Conservation (phyloP, 2,797 vertebrate genomes). For the Mus minutoides region DNA sequence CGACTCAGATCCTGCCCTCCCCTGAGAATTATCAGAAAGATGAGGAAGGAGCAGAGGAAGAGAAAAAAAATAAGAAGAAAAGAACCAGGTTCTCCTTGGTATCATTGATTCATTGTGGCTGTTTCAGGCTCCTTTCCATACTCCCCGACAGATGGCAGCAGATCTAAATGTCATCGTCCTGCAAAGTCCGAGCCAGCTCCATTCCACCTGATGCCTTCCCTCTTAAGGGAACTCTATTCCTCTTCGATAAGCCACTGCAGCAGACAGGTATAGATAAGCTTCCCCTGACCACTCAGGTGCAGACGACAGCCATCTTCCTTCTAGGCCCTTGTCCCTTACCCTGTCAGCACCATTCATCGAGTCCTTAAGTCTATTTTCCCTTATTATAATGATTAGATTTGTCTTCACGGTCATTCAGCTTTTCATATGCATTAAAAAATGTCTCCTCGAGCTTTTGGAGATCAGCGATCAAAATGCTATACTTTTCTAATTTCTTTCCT, state of each 20-base stretch:
- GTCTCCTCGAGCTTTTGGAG: constrained; percentile 9
- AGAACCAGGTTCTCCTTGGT: background rate
- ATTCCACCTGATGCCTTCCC: background rate
- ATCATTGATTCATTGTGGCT: background rate
- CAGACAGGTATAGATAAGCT: background rate
- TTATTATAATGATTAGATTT: constrained; percentile 17
- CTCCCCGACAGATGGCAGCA: constrained; percentile 68
- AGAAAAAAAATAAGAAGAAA: background rate
- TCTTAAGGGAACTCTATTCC: background rate
- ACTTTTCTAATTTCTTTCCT: background rate
- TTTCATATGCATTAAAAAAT: background rate
- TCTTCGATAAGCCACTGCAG: background rate
- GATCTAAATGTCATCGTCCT: constrained; percentile 50
- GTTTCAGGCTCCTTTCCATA: background rate
- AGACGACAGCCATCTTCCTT: background rate
- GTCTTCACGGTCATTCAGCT: background rate
- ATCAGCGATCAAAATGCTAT: constrained; percentile 23
- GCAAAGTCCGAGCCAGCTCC: background rate
- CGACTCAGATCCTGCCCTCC: background rate
- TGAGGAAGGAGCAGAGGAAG: background rate
- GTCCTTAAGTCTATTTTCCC: background rate
- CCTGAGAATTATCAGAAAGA: background rate
- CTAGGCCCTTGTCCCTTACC: background rate
- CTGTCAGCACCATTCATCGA: background rate
- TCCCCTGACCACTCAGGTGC: background rate